Percentiles rank a stretch among this genome's conserved stretches.
These are phyloP conservation scores for Taurulus bubalis DNA, from an alignment of 2,113 vertebrate genomes.

Conservation along the genomic window DNA sequence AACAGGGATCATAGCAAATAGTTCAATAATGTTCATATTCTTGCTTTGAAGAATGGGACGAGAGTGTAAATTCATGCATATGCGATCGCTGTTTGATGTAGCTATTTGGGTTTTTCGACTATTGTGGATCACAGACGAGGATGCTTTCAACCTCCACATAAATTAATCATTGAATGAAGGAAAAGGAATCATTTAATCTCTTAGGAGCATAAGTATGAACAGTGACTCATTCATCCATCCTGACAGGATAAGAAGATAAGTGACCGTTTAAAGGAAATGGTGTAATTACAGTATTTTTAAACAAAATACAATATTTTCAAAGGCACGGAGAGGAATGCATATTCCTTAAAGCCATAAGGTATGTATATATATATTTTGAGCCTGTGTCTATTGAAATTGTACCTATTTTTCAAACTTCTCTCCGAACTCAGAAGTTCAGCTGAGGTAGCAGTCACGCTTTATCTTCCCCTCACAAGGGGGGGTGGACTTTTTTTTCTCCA, in stretches of 20 bases:
- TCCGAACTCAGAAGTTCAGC: conserved; percentile 31
- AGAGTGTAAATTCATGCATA: conserved; percentile 63
- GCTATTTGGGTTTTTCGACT: conserved; percentile 29
- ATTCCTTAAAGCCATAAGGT: neutral
- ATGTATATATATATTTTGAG: neutral
- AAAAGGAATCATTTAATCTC: neutral
- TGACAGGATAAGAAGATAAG: conserved; percentile 4
- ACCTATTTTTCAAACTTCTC: conserved; percentile 38
- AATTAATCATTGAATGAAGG: conserved; percentile 27
- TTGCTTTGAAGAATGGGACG: conserved; percentile 67
- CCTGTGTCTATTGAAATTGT: conserved; percentile 18
- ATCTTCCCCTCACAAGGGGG: conserved; percentile 32
- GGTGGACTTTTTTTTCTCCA: conserved; percentile 21
- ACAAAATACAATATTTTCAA: neutral
- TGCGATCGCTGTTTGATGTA: conserved; percentile 61
- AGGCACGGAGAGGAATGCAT: neutral
- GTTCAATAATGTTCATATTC: conserved; percentile 64
- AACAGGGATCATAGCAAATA: conserved; percentile 68
- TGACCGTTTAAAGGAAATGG: neutral
- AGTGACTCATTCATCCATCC: conserved; percentile 8
- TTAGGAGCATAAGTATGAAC: neutral
- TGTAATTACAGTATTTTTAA: neutral
- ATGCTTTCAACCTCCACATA: conserved; percentile 28
- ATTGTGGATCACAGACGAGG: conserved; percentile 39
- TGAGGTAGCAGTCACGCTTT: conserved; percentile 34